Evolutionary conservation across 2,888 invertebrate species (phyloP).

Genomic region (Epicampocera succincta): DNA sequence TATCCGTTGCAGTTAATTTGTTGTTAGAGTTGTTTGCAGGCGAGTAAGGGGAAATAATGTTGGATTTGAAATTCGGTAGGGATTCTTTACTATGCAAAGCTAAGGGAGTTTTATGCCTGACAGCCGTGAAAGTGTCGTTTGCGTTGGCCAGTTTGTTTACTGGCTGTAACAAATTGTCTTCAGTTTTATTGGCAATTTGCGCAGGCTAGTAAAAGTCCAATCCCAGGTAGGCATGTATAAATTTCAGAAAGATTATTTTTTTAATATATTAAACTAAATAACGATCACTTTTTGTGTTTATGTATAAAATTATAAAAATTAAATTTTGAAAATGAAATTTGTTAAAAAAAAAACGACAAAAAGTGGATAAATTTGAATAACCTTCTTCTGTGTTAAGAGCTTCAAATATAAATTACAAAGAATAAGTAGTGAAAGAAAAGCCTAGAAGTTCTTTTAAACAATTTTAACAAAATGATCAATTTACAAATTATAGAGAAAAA

Average conservation of each 20-base stretch:
- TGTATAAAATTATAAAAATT: constrained; percentile 8
- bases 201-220: constrained; percentile 42
- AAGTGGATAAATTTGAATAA: background rate
- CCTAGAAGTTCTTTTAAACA: constrained; percentile 32
- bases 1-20: constrained; percentile 19
- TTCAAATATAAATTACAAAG: constrained; percentile 44
- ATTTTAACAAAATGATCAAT: constrained; percentile 27
- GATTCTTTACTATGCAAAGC: constrained; percentile 52
- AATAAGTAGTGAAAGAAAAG: background rate
- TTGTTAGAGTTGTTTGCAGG: constrained; percentile 8
- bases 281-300: background rate
- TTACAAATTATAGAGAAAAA: constrained; percentile 6
- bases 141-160: constrained; percentile 3
- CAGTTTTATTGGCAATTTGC: constrained; percentile 15
- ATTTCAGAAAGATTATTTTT: constrained; percentile 52
- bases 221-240: constrained; percentile 54
- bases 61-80: constrained; percentile 44
- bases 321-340: constrained; percentile 17
- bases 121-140: constrained; percentile 23
- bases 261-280: constrained; percentile 1
- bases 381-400: constrained; percentile 16
- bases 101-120: constrained; percentile 36
- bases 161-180: constrained; percentile 36
- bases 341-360: background rate
- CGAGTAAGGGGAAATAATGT: constrained; percentile 11